Evolutionary conservation across 2,113 vertebrate species (phyloP).

Genomic region (Dasyprocta punctata): DNA sequence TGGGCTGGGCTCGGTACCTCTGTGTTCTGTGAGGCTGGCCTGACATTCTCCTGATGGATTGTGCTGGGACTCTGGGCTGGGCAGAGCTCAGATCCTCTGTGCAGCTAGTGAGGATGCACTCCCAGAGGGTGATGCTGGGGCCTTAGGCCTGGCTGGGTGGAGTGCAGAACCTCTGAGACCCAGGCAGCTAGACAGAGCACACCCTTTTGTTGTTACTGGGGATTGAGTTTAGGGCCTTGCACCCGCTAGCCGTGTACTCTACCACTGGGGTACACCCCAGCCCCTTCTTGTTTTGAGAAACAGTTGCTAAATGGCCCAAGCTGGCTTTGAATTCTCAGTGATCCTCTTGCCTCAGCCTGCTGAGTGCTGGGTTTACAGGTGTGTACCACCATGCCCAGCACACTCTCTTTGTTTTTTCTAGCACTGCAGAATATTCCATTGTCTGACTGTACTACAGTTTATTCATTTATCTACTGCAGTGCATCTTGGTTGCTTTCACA

Average conservation of each 20-base stretch:
- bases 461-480: not conserved
- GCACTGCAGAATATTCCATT: not conserved
- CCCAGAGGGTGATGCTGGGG: too few species aligned
- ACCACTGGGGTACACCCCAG: too few species aligned
- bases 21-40: too few species aligned
- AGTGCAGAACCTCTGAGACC: too few species aligned
- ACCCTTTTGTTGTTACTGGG: not conserved
- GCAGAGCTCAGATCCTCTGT: too few species aligned
- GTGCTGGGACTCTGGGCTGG: too few species aligned
- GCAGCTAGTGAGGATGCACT: too few species aligned
- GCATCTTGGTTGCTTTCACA: not conserved
- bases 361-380: not conserved
- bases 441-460: not conserved
- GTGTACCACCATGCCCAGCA: not conserved
- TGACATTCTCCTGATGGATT: too few species aligned
- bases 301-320: not conserved
- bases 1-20: too few species aligned
- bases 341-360: not conserved
- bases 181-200: too few species aligned
- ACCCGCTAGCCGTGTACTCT: not conserved
- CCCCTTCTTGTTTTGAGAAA: not conserved
- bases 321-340: not conserved
- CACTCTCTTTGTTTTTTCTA: not conserved
- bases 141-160: too few species aligned
- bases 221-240: not conserved